phyloP scores from a whole-genome alignment of 2,888 invertebrate genomes.

The Bursaphelenchus okinawaensis region DNA sequence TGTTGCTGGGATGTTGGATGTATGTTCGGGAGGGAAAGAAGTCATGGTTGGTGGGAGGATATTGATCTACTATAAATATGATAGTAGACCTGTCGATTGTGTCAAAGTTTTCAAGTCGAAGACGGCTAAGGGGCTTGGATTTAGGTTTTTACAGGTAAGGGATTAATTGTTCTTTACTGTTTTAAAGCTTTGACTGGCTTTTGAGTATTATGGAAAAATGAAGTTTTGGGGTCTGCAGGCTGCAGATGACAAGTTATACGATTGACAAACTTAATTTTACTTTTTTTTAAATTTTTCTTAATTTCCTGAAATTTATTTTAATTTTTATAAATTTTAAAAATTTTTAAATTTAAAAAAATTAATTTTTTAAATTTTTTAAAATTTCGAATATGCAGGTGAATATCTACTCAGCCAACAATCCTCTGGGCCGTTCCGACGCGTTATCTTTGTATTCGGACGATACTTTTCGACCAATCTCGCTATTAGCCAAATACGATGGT shows the following conservation, averaged over 20 bases:
- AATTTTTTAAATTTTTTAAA: background rate
- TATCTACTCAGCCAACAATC: constrained; percentile 41
- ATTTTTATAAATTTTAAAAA: no score
- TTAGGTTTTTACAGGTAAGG: constrained; percentile 65
- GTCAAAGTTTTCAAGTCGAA: constrained; percentile 89
- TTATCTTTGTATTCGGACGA: constrained; percentile 42
- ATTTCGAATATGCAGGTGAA: constrained; percentile 43
- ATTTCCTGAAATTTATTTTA: no score
- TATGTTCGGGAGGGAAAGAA: constrained; percentile 89
- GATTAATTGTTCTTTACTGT: background rate
- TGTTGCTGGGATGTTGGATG: constrained; percentile 86
- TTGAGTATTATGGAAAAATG: no score
- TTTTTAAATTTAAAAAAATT: background rate
- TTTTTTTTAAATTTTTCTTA: no score
- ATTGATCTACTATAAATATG: constrained; percentile 84
- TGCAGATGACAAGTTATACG: no score
- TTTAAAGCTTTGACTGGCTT: no score
- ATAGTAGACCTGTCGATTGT: constrained; percentile 89
- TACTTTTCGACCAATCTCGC: constrained; percentile 31
- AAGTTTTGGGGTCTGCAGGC: no score
- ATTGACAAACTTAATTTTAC: no score
- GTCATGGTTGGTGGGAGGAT: constrained; percentile 75
- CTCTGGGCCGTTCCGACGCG: constrained; percentile 49
- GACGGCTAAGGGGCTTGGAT: constrained; percentile 63
- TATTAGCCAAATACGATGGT: constrained; percentile 33